Conservation (phyloP, 2,797 vertebrate species). For the Neomorphus geoffroyi region DNA sequence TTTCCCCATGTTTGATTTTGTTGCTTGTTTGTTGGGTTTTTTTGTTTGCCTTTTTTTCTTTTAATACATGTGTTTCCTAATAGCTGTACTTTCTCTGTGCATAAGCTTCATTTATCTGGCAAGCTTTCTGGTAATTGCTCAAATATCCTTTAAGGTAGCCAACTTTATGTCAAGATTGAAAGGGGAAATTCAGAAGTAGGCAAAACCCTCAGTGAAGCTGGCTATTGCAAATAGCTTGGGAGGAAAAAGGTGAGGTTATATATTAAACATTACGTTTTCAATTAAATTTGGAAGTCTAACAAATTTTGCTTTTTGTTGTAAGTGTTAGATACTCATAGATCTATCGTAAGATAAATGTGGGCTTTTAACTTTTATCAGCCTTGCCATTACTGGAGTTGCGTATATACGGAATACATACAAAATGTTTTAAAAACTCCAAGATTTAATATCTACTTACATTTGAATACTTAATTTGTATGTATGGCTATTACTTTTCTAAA, state of each 20-base stretch:
- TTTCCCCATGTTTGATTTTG: neutral
- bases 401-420: neutral
- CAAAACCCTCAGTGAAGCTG: neutral
- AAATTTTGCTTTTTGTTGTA: neutral
- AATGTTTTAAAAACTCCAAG: neutral
- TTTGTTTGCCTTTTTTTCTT: neutral
- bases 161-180: neutral
- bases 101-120: neutral
- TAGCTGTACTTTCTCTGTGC: neutral
- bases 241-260: neutral
- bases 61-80: neutral
- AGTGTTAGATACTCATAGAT: neutral
- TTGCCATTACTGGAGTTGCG: neutral
- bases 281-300: neutral
- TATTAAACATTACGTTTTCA: neutral
- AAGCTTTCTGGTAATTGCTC: neutral
- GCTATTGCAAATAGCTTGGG: neutral
- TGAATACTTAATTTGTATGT: neutral
- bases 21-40: too few species aligned
- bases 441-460: slow-evolving; percentile 27
- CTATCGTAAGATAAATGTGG: neutral
- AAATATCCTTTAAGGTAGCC: neutral
- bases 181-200: neutral
- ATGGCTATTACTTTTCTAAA: slow-evolving; percentile 34
- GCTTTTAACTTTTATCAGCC: slow-evolving; percentile 11